A percentile compares a stretch with the other conserved stretches of the same genome.
Evolutionary conservation across 2,888 invertebrate genomes (phyloP).

Genomic region (Synergus laeviventris): DNA sequence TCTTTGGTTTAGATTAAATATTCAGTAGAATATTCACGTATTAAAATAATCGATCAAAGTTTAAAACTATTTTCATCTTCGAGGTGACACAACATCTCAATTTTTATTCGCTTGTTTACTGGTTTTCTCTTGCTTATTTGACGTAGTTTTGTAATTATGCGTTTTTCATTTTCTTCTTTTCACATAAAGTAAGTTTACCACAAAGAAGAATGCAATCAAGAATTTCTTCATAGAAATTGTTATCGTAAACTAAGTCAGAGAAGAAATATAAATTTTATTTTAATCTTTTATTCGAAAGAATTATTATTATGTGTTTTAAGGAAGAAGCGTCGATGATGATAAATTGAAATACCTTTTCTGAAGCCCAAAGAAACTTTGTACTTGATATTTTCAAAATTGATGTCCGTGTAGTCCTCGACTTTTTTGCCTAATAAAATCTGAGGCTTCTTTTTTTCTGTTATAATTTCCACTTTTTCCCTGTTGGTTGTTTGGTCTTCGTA

Average conservation of each 20-base stretch:
- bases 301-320: too few species aligned
- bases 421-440: constrained; percentile 51
- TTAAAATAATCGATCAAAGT: constrained; percentile 8
- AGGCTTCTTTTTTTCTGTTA: constrained; percentile 44
- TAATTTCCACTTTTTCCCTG: constrained; percentile 41
- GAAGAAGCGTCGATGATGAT: not conserved
- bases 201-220: not conserved
- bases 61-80: constrained; percentile 4
- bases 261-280: too few species aligned
- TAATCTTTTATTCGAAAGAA: too few species aligned
- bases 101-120: not conserved
- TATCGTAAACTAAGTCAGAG: not conserved
- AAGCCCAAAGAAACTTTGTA: constrained; percentile 85
- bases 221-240: not conserved
- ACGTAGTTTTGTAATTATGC: not conserved
- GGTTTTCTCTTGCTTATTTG: not conserved
- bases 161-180: not conserved
- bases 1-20: not conserved
- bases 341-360: constrained; percentile 80
- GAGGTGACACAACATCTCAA: not conserved
- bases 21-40: not conserved
- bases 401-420: constrained; percentile 81
- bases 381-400: constrained; percentile 85
- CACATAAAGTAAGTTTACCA: too few species aligned
- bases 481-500: not conserved